Conservation (phyloP, 2,113 vertebrate species). For the Stictonetta naevosa region DNA sequence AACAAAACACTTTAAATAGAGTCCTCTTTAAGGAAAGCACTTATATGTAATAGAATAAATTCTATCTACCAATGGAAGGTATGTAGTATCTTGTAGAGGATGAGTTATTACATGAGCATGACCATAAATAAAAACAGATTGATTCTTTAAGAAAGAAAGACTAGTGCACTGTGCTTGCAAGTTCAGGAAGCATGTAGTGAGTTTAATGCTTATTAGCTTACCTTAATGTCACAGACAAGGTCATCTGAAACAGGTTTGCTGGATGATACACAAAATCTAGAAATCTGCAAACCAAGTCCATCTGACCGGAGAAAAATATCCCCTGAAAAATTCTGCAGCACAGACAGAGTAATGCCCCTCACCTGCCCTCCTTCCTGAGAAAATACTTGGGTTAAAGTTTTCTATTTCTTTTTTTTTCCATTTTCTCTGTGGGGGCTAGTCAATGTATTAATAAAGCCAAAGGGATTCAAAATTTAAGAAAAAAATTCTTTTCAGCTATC, state of each 20-base stretch:
- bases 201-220: not conserved
- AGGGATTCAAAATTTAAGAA: not conserved
- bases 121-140: not conserved
- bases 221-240: not conserved
- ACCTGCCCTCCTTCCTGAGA: rapidly evolving
- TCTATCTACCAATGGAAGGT: not conserved
- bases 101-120: not conserved
- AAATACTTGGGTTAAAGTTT: not conserved
- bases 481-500: not conserved
- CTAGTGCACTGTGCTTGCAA: not conserved
- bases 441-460: not conserved
- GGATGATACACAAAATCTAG: not conserved
- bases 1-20: not conserved
- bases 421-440: rapidly evolving
- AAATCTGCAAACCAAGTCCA: rapidly evolving
- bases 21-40: not conserved
- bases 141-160: not conserved
- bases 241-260: not conserved
- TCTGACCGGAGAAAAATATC: not conserved
- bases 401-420: rapidly evolving
- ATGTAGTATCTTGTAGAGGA: not conserved
- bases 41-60: not conserved
- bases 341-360: not conserved
- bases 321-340: not conserved
- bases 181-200: not conserved